Evolutionary conservation across 1,140 invertebrate species (phyloP).

Genomic region (Cotesia typhae): DNA sequence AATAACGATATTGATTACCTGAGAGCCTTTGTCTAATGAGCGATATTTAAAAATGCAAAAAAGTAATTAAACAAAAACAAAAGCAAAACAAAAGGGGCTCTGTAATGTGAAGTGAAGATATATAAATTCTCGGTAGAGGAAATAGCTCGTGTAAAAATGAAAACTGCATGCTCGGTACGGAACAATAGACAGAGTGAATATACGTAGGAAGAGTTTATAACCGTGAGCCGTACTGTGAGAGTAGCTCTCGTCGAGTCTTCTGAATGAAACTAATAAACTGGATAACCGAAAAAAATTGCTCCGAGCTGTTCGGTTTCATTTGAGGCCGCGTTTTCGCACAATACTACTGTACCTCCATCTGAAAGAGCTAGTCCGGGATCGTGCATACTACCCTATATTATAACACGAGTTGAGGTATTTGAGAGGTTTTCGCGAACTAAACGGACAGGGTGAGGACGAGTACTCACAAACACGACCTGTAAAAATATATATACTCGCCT

Average conservation of each 20-base stretch:
- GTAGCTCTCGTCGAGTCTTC: constrained; percentile 37
- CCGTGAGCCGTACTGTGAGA: constrained; percentile 14
- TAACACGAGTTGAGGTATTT: no score
- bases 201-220: constrained; percentile 3
- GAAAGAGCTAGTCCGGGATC: constrained; percentile 1
- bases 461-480: background rate
- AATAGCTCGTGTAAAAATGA: constrained; percentile 14
- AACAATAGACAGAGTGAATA: constrained; percentile 19
- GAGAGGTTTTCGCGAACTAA: background rate
- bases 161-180: background rate
- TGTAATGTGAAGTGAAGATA: background rate
- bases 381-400: no score
- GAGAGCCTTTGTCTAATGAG: no score
- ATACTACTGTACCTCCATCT: constrained; percentile 46
- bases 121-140: background rate
- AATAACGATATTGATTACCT: no score
- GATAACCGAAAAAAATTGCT: constrained; percentile 63
- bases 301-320: constrained; percentile 62
- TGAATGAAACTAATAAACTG: constrained; percentile 64
- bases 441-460: constrained; percentile 4
- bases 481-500: background rate
- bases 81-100: background rate
- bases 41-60: no score
- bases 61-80: background rate
- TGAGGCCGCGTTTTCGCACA: constrained; percentile 52